Evolutionary conservation across 2,888 invertebrate species (phyloP).

Genomic region (Catonia carolina): DNA sequence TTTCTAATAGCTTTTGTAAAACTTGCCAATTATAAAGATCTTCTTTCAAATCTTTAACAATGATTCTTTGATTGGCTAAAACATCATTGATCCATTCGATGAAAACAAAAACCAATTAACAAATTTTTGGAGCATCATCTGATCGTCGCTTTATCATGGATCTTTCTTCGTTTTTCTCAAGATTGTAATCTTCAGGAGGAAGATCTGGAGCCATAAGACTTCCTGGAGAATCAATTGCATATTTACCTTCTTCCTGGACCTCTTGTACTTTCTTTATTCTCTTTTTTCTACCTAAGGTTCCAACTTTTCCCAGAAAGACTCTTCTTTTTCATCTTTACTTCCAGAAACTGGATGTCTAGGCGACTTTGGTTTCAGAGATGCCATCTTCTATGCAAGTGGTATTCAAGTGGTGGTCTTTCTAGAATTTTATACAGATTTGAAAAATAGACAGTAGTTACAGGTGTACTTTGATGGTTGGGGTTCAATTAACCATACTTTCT

Average conservation of each 20-base stretch:
- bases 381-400: slow-evolving; percentile 52
- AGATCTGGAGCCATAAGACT: slow-evolving; percentile 79
- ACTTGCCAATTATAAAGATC: slow-evolving; percentile 97
- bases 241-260: slow-evolving; percentile 89
- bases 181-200: slow-evolving; percentile 86
- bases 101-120: slow-evolving; percentile 74
- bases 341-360: slow-evolving; percentile 64
- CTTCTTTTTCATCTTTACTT: slow-evolving; percentile 77
- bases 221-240: slow-evolving; percentile 96
- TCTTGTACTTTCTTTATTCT: slow-evolving; percentile 93
- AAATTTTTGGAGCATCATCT: slow-evolving; percentile 76
- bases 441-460: no score
- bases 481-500: no score
- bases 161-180: no score
- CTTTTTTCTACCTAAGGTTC: slow-evolving; percentile 92
- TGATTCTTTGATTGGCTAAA: slow-evolving; percentile 89
- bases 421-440: no score
- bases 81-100: slow-evolving; percentile 99
- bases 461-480: no score
- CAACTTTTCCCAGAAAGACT: slow-evolving; percentile 94
- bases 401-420: no score
- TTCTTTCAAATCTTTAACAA: slow-evolving; percentile 92
- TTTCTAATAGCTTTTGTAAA: slow-evolving; percentile 69
- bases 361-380: slow-evolving; percentile 77
- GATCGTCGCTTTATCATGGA: slow-evolving; percentile 90